Percentiles rank a stretch among this genome's conserved stretches.
These are phyloP conservation scores for Perca schrenkii DNA, from an alignment of 2,113 vertebrate genomes.

Conservation along the genomic window DNA sequence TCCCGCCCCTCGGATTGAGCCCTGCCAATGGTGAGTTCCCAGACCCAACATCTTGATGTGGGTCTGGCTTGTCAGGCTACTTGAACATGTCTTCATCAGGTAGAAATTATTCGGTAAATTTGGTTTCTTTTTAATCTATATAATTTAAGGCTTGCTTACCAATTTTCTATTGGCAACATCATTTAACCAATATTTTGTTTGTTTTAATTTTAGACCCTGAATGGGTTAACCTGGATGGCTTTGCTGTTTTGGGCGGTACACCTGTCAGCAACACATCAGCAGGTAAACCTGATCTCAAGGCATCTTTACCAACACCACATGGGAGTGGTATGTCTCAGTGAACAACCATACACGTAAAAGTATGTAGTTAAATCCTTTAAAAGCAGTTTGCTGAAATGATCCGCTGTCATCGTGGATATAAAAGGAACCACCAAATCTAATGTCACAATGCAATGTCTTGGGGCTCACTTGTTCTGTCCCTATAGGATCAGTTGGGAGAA, in stretches of 20 bases:
- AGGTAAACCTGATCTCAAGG: slow-evolving; percentile 69
- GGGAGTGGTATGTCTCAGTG: slow-evolving; percentile 3
- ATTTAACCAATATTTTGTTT: slow-evolving; percentile 21
- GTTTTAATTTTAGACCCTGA: slow-evolving; percentile 79
- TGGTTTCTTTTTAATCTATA: not conserved
- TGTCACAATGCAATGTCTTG: slow-evolving; percentile 1
- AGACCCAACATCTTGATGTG: no score
- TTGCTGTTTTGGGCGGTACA: slow-evolving; percentile 82
- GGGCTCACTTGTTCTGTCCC: slow-evolving; percentile 24
- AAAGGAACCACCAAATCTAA: slow-evolving; percentile 5
- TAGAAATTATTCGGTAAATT: not conserved
- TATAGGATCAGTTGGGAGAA: slow-evolving; percentile 11
- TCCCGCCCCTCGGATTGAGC: no score
- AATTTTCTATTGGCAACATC: not conserved
- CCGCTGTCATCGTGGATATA: slow-evolving; percentile 30
- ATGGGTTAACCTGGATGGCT: slow-evolving; percentile 85
- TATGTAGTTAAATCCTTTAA: slow-evolving; percentile 8
- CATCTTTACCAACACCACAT: slow-evolving; percentile 22
- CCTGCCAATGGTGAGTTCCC: no score
- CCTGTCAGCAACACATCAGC: slow-evolving; percentile 81
- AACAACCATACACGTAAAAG: not conserved
- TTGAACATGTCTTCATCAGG: not conserved
- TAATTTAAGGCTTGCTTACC: not conserved
- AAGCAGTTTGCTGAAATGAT: slow-evolving; percentile 1
- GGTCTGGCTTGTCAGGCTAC: no score